Evolutionary conservation across 2,797 vertebrate species (phyloP), one percentile per base, ranked within the genome.

Genomic region (Arnoldichthys spilopterus): DNA sequence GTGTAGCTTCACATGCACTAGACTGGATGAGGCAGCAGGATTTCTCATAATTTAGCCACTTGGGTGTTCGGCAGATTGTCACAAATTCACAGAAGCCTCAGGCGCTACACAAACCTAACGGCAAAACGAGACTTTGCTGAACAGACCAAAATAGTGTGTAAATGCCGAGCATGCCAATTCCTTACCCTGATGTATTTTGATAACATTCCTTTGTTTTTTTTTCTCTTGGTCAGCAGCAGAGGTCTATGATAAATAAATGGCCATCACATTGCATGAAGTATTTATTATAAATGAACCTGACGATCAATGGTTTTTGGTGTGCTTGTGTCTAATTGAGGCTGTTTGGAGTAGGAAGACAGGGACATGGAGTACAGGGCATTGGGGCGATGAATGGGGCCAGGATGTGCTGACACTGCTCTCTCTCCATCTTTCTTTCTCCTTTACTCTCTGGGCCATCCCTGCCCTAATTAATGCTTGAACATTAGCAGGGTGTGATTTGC

Each of bases 81-180:
- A 12, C 20, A 43, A 28, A 26, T 59, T 59, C 24, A 28, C 15
- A 28, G 54, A 22, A 28, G 70, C 70, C 34, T 72, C 15, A 18
- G 37, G 70, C 54, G 11, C 24, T 49, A 24, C 16, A 47, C 8
- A 68, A 49, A 16, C 43, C 43, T 11, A 68, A 16, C 24, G 53
- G 54, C 30, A 72, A 72, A 72, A 58, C 37, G 59, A 72, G 22
- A 59, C 32, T 18, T 59, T 72, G 70, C 70, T 72, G 70, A 43
- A 1, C 32, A 59, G 54, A 26, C 54, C 59, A 59, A 72, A 63
- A 63, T 3, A 34, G 59, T 32, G 16, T 1, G 2, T 20, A 32
- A 63, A 7, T 63, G 30, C 7, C 20, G 12, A 8, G 30, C 59
- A 34, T 30, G 26, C 2, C 66, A 15, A 28, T 28, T 18, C 47